Conservation (phyloP, 2,797 vertebrate genomes). For the Malurus leucopterus region DNA sequence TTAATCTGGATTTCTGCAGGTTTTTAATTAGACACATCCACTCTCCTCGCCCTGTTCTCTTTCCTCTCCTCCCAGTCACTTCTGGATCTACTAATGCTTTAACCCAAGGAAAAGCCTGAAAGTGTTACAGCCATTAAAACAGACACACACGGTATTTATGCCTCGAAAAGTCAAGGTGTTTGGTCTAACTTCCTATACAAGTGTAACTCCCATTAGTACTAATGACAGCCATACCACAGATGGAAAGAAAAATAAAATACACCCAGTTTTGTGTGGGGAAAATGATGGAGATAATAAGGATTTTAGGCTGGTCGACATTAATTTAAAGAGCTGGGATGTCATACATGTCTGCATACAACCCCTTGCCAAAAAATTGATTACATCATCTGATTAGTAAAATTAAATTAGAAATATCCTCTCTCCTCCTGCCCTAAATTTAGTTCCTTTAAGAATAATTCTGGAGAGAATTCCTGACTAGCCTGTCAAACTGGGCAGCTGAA, state of each 20-base stretch:
- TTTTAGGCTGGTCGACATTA: not conserved
- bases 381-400: not conserved
- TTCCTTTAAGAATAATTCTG: not conserved
- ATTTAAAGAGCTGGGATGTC: not conserved
- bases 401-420: not conserved
- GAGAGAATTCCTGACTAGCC: not conserved
- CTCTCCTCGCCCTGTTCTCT: not conserved
- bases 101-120: not conserved
- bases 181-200: not conserved
- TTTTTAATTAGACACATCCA: not conserved
- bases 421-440: not conserved
- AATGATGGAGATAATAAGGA: not conserved
- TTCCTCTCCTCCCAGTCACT: not conserved
- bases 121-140: not conserved
- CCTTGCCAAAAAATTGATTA: not conserved
- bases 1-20: not conserved
- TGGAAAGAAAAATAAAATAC: not conserved
- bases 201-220: not conserved
- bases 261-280: not conserved
- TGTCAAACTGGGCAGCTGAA: constrained; percentile 15
- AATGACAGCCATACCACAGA: not conserved
- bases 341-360: not conserved
- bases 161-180: not conserved
- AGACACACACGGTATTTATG: not conserved
- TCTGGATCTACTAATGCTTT: not conserved